phyloP scores from a whole-genome alignment of 2,113 vertebrate species.

The Ceyx melanurus region DNA sequence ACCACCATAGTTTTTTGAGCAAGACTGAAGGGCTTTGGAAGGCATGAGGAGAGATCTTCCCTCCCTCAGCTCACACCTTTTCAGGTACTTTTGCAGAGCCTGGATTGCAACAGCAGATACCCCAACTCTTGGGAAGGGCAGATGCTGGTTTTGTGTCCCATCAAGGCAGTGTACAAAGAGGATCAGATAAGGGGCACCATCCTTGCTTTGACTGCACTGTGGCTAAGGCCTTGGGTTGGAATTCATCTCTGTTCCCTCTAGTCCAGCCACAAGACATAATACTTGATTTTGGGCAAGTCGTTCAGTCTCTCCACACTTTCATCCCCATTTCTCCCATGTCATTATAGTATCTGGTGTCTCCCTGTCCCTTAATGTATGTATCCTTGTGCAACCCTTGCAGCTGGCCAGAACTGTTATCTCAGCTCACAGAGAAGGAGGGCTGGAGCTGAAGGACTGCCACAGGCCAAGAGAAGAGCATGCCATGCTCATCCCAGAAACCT shows the following conservation, averaged over 20 bases:
- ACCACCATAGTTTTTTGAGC: neutral
- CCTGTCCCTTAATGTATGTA: neutral
- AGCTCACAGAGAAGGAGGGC: neutral
- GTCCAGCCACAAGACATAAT: neutral
- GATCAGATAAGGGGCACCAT: neutral
- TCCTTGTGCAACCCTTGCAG: neutral
- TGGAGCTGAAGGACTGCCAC: neutral
- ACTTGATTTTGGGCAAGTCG: neutral
- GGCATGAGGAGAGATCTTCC: neutral
- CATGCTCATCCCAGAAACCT: neutral
- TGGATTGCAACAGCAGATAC: neutral
- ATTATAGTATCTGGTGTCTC: conserved; percentile 33
- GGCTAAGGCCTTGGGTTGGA: neutral
- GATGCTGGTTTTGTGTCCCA: neutral
- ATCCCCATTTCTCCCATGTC: neutral
- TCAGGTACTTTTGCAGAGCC: neutral
- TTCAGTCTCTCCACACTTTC: neutral
- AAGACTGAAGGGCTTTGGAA: neutral
- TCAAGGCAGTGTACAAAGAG: neutral
- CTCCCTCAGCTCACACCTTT: neutral
- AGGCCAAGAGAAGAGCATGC: neutral
- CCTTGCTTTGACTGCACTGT: neutral
- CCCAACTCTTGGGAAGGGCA: too few relatives aligned
- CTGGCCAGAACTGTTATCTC: neutral
- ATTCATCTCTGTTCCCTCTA: neutral